Evolutionary conservation across 2,797 vertebrate genomes (phyloP).

Genomic region (Hyperoplus immaculatus): DNA sequence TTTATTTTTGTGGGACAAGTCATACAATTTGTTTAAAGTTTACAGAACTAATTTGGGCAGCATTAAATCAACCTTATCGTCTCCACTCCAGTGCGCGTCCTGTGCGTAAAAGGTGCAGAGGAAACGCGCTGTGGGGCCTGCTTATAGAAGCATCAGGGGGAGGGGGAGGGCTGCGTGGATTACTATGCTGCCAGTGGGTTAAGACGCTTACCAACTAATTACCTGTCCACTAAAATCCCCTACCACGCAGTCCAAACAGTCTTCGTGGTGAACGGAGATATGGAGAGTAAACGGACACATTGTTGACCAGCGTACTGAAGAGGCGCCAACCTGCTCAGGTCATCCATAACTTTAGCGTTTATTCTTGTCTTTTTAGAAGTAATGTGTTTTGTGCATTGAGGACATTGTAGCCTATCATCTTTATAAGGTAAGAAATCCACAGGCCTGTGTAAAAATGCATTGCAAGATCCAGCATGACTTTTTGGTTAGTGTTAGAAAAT

Average conservation of each 20-base stretch:
- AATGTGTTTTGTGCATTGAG: slow-evolving; percentile 10
- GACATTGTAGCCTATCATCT: slow-evolving; percentile 27
- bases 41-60: not conserved
- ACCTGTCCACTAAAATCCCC: slow-evolving; percentile 79
- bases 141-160: slow-evolving; percentile 58
- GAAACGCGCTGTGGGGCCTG: slow-evolving; percentile 48
- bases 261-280: slow-evolving; percentile 31
- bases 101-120: slow-evolving; percentile 70
- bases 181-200: slow-evolving; percentile 79
- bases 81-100: slow-evolving; percentile 39
- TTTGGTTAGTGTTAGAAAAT: not conserved
- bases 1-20: not conserved
- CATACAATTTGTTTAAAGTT: not conserved
- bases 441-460: not conserved
- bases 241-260: slow-evolving; percentile 68
- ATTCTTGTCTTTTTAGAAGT: slow-evolving; percentile 5
- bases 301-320: slow-evolving; percentile 25
- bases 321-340: not conserved
- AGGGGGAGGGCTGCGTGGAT: slow-evolving; percentile 77
- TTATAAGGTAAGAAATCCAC: slow-evolving; percentile 58
- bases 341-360: not conserved
- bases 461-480: not conserved
- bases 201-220: slow-evolving; percentile 87
- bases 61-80: not conserved
- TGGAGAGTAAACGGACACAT: slow-evolving; percentile 18